These are phyloP conservation scores for Malurus cyaneus DNA, from an alignment of 2,113 vertebrate species.

Conservation along the genomic window DNA sequence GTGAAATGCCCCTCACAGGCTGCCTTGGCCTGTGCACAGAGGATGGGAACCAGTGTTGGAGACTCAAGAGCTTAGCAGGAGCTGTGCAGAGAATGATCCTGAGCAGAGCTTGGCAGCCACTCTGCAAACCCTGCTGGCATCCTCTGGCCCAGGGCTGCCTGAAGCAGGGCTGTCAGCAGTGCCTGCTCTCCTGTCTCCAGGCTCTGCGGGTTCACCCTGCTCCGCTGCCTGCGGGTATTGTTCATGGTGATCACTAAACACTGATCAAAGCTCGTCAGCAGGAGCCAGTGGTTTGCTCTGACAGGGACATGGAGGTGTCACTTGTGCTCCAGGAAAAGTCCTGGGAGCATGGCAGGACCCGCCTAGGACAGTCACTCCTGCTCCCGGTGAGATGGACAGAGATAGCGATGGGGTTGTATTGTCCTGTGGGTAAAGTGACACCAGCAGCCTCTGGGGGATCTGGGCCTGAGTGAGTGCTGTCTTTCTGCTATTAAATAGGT, in stretches of 20 bases:
- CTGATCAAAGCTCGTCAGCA: not conserved
- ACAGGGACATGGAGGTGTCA: not conserved
- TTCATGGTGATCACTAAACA: not conserved
- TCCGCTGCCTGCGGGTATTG: rapidly evolving
- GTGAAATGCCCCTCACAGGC: not conserved
- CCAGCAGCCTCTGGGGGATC: not conserved
- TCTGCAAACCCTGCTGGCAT: not conserved
- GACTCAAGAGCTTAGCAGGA: not conserved
- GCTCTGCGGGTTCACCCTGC: not conserved
- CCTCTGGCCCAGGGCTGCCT: not conserved
- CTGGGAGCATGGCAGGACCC: not conserved
- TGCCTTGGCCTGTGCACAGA: not conserved
- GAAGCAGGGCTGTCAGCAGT: not conserved
- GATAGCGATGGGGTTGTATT: not conserved
- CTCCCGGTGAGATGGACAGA: not conserved
- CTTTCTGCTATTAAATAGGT: conserved; percentile 47
- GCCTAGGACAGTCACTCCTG: not conserved
- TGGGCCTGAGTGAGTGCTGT: not conserved
- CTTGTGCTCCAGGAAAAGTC: not conserved
- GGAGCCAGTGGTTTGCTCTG: not conserved
- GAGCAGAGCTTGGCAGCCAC: not conserved
- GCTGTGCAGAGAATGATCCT: not conserved
- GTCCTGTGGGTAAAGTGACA: conserved; percentile 4
- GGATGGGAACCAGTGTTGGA: not conserved
- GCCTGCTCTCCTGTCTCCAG: not conserved